Conservation (phyloP, 2,888 invertebrate genomes). For the Acrobasis consociella region DNA sequence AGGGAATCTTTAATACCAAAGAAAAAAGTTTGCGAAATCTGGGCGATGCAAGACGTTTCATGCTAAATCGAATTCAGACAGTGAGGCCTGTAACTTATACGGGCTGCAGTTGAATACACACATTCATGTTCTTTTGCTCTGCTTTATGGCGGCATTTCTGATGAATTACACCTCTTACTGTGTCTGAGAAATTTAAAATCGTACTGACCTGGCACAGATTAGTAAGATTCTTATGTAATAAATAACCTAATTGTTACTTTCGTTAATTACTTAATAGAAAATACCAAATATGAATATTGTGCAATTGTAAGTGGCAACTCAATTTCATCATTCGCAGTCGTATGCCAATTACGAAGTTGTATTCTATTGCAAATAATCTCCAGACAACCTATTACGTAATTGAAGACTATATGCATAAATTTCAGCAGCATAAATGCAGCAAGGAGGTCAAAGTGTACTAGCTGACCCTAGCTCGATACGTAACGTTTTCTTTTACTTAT, state of each 20-base stretch:
- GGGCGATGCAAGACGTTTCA: slow-evolving; percentile 67
- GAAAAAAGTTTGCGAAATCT: slow-evolving; percentile 67
- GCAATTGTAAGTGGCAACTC: background rate
- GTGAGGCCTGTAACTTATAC: slow-evolving; percentile 66
- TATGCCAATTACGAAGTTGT: background rate
- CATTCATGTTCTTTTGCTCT: slow-evolving; percentile 46
- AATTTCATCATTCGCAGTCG: background rate
- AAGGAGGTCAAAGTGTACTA: background rate
- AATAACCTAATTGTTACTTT: background rate
- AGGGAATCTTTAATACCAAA: slow-evolving; percentile 71
- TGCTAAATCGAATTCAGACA: slow-evolving; percentile 76
- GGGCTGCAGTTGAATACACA: slow-evolving; percentile 56
- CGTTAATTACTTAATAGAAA: background rate
- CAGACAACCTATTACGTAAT: background rate
- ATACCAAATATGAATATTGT: background rate
- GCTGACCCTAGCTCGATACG: too few relatives aligned
- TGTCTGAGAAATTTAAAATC: background rate
- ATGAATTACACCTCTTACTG: slow-evolving; percentile 1
- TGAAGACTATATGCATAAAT: background rate
- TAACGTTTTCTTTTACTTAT: too few relatives aligned
- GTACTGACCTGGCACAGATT: background rate
- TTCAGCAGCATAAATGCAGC: too few relatives aligned
- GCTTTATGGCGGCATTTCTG: slow-evolving; percentile 3
- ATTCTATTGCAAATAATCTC: slow-evolving; percentile 1
- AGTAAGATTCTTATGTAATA: background rate